Evolutionary conservation across 2,888 invertebrate genomes (phyloP).

Genomic region (Apotomis turbidana): DNA sequence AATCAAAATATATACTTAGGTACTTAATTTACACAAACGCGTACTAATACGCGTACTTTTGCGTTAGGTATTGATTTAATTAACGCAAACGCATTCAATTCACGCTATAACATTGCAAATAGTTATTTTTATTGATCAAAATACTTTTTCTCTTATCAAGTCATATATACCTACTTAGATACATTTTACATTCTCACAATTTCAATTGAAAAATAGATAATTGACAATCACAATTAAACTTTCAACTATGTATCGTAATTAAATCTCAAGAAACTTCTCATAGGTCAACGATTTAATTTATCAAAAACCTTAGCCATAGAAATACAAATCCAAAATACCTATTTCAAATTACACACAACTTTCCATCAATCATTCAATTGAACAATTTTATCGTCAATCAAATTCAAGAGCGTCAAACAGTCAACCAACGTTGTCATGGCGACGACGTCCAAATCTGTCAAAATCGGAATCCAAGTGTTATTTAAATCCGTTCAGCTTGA

Average conservation of each 20-base stretch:
- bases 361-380: background rate
- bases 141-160: background rate
- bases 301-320: background rate
- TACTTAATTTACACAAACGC: background rate
- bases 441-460: background rate
- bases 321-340: background rate
- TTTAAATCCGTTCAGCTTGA: conserved; percentile 67
- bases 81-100: background rate
- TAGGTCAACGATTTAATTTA: too few relatives aligned
- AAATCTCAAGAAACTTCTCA: too few relatives aligned
- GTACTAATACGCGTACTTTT: too few relatives aligned
- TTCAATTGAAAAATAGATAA: background rate
- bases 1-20: background rate
- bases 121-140: background rate
- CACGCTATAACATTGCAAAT: background rate
- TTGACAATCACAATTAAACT: too few relatives aligned
- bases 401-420: background rate
- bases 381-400: background rate
- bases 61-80: too few relatives aligned
- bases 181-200: background rate
- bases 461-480: conserved; percentile 24
- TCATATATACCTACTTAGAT: too few relatives aligned
- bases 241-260: too few relatives aligned
- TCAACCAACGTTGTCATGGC: conserved; percentile 9
- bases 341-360: background rate